These are phyloP conservation scores for Phocides pigmalion DNA, from an alignment of 1,140 invertebrate genomes.

Conservation along the genomic window DNA sequence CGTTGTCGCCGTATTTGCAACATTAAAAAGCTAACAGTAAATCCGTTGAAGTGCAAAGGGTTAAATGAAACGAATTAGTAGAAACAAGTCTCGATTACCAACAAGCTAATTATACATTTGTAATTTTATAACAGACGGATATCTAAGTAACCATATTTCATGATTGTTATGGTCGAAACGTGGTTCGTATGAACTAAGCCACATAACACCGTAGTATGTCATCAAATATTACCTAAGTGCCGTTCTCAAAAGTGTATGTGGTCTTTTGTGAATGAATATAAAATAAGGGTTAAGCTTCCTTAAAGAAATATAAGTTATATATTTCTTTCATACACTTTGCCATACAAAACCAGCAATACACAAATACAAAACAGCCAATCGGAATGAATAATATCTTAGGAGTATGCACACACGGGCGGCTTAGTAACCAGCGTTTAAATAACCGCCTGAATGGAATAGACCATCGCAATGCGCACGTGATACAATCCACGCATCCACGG, in stretches of 20 bases:
- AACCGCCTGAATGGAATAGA: neutral
- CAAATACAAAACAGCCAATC: slow-evolving; percentile 3
- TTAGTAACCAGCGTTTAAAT: neutral
- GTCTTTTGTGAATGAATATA: neutral
- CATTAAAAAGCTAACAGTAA: too few species aligned
- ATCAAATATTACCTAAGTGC: neutral
- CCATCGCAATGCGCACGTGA: neutral
- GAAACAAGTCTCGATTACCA: neutral
- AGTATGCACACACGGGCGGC: neutral
- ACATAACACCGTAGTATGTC: slow-evolving; percentile 1
- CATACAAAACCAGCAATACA: slow-evolving; percentile 11
- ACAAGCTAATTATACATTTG: neutral
- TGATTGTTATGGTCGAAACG: slow-evolving; percentile 7
- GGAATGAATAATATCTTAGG: slow-evolving; percentile 1
- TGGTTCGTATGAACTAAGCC: neutral
- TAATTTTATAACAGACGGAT: slow-evolving; percentile 9
- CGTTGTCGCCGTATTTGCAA: too few species aligned
- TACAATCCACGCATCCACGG: too few species aligned
- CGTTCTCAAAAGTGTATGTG: slow-evolving; percentile 10
- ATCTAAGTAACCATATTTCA: neutral
- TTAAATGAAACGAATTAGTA: neutral
- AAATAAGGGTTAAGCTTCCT: neutral
- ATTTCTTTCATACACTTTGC: neutral
- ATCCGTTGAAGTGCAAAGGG: too few species aligned
- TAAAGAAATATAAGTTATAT: too few species aligned